Conservation (phyloP, 2,888 invertebrate genomes). For the Seladonia tumulorum region DNA sequence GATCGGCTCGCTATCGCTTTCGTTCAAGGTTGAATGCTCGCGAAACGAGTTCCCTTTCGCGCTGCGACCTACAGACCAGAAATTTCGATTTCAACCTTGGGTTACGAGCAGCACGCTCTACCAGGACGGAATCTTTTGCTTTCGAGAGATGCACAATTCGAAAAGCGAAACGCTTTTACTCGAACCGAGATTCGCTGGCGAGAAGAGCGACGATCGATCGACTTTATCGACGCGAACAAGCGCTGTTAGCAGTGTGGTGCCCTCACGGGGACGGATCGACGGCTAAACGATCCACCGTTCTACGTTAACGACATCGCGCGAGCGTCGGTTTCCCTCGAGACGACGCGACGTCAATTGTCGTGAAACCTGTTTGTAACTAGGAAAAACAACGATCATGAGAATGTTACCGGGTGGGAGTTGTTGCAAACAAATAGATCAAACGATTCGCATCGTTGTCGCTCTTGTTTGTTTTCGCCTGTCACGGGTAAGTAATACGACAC, state of each 20-base stretch:
- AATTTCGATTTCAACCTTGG: constrained; percentile 49
- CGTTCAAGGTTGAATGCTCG: constrained; percentile 43
- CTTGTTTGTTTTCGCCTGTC: not conserved
- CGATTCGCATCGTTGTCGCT: not conserved
- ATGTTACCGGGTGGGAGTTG: not conserved
- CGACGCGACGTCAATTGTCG: not conserved
- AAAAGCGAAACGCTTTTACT: not conserved
- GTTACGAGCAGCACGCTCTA: not conserved
- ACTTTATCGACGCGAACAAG: constrained; percentile 41
- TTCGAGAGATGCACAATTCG: not conserved
- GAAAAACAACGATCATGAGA: not conserved
- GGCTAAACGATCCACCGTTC: not conserved
- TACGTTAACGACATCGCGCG: not conserved
- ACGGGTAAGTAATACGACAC: not conserved
- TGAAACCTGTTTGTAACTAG: not conserved
- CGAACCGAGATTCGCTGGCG: not conserved
- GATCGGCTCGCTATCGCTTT: constrained; percentile 13
- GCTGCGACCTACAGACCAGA: constrained; percentile 69
- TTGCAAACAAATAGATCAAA: not conserved
- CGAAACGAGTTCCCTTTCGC: constrained; percentile 69
- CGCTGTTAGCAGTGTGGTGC: constrained; percentile 27
- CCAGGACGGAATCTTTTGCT: not conserved
- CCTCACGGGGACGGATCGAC: not conserved
- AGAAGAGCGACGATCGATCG: not conserved
- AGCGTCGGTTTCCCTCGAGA: not conserved